Conservation (phyloP, 2,113 vertebrate species). For the Delphinus delphis region DNA sequence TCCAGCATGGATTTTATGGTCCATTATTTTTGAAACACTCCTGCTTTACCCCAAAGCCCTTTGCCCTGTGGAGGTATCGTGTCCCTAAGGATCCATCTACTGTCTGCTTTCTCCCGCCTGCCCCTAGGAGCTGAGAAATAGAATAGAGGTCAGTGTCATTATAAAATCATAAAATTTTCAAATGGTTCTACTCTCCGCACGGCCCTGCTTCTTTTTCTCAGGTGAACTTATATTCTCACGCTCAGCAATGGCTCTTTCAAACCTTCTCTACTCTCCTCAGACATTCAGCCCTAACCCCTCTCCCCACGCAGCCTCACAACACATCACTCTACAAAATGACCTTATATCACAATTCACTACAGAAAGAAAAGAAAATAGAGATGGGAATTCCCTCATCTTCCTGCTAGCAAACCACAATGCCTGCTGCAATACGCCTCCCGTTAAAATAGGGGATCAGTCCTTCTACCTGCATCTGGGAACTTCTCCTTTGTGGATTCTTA, state of each 20-base stretch:
- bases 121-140: background rate
- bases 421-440: background rate
- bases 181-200: background rate
- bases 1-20: background rate
- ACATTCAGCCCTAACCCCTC: background rate
- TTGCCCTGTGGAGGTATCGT: accelerated
- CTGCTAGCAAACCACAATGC: background rate
- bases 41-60: background rate
- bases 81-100: background rate
- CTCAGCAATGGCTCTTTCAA: background rate
- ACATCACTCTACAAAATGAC: background rate
- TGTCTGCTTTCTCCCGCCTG: background rate
- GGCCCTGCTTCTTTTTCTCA: background rate
- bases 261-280: background rate
- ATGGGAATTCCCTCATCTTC: background rate
- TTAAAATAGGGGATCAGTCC: background rate
- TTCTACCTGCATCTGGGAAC: background rate
- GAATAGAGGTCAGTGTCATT: background rate
- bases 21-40: background rate
- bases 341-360: background rate
- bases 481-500: background rate
- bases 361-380: background rate
- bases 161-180: background rate
- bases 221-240: background rate
- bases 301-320: background rate